phyloP scores from a whole-genome alignment of 2,113 vertebrate species.

The Junco hyemalis region DNA sequence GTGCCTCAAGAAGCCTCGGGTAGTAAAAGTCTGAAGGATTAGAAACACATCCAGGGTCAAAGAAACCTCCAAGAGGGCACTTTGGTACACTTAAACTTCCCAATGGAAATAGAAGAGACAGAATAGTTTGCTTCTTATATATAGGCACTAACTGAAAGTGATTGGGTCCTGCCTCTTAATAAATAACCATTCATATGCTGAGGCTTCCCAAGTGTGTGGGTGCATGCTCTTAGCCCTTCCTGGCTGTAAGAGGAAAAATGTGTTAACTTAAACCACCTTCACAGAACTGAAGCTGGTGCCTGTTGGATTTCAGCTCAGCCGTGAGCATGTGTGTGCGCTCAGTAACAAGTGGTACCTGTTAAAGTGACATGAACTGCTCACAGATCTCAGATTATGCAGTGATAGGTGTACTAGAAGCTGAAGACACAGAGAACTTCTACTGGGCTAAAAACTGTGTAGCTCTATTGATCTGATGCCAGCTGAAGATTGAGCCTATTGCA shows the following conservation, averaged over 20 bases:
- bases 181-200: neutral
- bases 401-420: neutral
- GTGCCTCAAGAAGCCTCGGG: neutral
- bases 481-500: neutral
- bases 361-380: neutral
- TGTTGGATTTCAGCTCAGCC: neutral
- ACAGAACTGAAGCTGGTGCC: neutral
- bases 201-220: neutral
- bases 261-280: slow-evolving; percentile 19
- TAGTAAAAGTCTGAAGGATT: neutral
- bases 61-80: neutral
- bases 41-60: neutral
- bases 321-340: neutral
- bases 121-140: neutral
- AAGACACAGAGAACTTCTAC: slow-evolving; percentile 1
- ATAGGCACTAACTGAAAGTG: neutral
- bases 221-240: neutral
- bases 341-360: neutral
- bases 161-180: neutral
- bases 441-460: neutral
- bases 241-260: neutral
- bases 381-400: slow-evolving; percentile 7
- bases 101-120: neutral
- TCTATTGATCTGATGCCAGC: slow-evolving; percentile 9
- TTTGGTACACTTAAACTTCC: neutral